Evolutionary conservation across 2,113 vertebrate species (phyloP).

Genomic region (Scopus umbretta): DNA sequence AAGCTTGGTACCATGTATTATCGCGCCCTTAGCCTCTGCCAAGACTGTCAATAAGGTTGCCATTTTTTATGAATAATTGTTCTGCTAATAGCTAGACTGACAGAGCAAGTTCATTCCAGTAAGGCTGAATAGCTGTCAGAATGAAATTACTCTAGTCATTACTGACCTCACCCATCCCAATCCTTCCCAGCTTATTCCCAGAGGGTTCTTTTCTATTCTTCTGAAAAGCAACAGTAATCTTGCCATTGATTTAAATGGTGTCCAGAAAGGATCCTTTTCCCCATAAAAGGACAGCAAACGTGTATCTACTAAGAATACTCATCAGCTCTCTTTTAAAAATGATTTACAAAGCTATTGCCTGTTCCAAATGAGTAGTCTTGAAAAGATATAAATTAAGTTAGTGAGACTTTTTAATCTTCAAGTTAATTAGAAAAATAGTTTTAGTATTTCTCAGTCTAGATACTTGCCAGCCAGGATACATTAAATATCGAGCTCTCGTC

Average conservation of each 20-base stretch:
- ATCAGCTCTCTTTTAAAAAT: slow-evolving; percentile 14
- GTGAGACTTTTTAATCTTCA: slow-evolving; percentile 8
- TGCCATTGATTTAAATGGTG: slow-evolving; percentile 7
- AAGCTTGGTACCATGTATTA: not conserved
- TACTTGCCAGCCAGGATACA: slow-evolving; percentile 94
- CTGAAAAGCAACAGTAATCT: slow-evolving; percentile 7
- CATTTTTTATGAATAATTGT: not conserved
- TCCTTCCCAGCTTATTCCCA: slow-evolving; percentile 42
- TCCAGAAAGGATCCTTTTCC: not conserved
- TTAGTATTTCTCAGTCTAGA: slow-evolving; percentile 35
- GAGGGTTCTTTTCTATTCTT: slow-evolving; percentile 23
- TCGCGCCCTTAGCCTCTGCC: not conserved
- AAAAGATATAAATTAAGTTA: not conserved
- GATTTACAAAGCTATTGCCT: slow-evolving; percentile 28
- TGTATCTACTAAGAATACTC: slow-evolving; percentile 21
- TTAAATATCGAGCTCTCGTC: slow-evolving; percentile 88
- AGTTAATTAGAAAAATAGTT: slow-evolving; percentile 38
- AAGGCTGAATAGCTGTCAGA: slow-evolving; percentile 44
- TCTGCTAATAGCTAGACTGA: slow-evolving; percentile 35
- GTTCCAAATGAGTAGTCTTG: slow-evolving; percentile 20
- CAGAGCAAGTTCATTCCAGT: slow-evolving; percentile 50
- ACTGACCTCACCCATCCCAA: slow-evolving; percentile 46
- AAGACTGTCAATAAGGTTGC: slow-evolving; percentile 16
- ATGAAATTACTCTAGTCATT: slow-evolving; percentile 34
- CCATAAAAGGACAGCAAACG: not conserved